phyloP scores from a whole-genome alignment of 92 coral and sea anemone genomes.

The Epizoanthus scotinus region DNA sequence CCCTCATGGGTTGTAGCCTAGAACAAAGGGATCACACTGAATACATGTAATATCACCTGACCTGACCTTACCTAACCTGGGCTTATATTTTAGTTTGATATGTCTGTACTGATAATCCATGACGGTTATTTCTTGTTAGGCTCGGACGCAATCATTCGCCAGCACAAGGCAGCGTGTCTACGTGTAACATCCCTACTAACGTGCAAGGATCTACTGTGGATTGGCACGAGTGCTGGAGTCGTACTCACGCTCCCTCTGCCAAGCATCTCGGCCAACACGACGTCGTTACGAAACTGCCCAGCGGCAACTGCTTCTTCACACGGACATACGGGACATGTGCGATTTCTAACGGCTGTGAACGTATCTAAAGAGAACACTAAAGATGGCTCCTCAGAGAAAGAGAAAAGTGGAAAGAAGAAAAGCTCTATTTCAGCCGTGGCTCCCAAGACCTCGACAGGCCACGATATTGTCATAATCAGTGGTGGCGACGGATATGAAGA shows the following conservation, averaged over 20 bases:
- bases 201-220: slow-evolving; percentile 96
- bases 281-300: slow-evolving; percentile 93
- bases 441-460: slow-evolving; percentile 59
- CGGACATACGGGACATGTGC: slow-evolving; percentile 99
- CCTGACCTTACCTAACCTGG: too few species aligned
- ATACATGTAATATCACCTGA: too few species aligned
- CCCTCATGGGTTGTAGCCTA: too few species aligned
- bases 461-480: slow-evolving; percentile 87
- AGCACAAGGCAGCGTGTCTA: slow-evolving; percentile 97
- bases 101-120: not conserved
- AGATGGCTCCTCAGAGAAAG: slow-evolving; percentile 68
- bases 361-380: slow-evolving; percentile 78
- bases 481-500: slow-evolving; percentile 99
- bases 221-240: slow-evolving; percentile 99
- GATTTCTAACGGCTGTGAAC: slow-evolving; percentile 97
- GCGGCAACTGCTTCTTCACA: slow-evolving; percentile 95
- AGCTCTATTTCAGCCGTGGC: slow-evolving; percentile 58
- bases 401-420: slow-evolving; percentile 43
- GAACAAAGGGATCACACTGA: too few species aligned
- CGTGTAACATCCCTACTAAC: slow-evolving; percentile 95
- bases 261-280: slow-evolving; percentile 84
- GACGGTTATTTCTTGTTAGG: slow-evolving; percentile 51
- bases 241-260: slow-evolving; percentile 97
- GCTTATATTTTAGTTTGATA: too few species aligned
- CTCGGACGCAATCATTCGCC: slow-evolving; percentile 98